phyloP scores from a whole-genome alignment of 2,888 invertebrate species.

The Thymelicus lineola region DNA sequence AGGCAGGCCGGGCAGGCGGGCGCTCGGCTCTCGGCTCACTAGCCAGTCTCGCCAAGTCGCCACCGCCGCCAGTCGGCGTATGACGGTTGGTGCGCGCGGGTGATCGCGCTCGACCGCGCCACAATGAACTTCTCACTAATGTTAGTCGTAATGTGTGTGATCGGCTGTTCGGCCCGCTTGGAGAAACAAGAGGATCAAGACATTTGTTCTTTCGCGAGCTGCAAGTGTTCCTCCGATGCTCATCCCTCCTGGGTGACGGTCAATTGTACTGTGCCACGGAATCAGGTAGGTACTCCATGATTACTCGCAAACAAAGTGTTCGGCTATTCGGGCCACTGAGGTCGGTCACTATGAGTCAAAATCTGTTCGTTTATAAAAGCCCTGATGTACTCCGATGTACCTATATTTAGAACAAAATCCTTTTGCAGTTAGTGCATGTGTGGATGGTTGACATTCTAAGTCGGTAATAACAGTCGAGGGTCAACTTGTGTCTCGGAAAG shows the following conservation, averaged over 20 bases:
- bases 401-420: conserved; percentile 25
- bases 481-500: conserved; percentile 34
- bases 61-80: conserved; percentile 60
- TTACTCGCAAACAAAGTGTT: conserved; percentile 42
- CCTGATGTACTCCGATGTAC: conserved; percentile 5
- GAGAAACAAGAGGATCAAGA: conserved; percentile 52
- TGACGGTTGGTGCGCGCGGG: conserved; percentile 67
- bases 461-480: conserved; percentile 27
- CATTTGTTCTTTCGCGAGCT: conserved; percentile 82
- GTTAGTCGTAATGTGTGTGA: conserved; percentile 79
- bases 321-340: conserved; percentile 32
- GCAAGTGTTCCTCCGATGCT: conserved; percentile 84
- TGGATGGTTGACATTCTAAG: conserved; percentile 18
- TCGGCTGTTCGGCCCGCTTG: conserved; percentile 60
- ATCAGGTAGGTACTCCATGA: conserved; percentile 81
- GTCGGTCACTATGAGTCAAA: conserved; percentile 30
- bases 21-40: conserved; percentile 37
- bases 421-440: conserved; percentile 3
- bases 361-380: conserved; percentile 12
- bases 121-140: conserved; percentile 67
- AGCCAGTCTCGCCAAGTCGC: conserved; percentile 38
- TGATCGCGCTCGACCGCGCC: conserved; percentile 71
- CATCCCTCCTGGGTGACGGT: conserved; percentile 86
- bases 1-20: too few species aligned
- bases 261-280: conserved; percentile 86